Percentiles rank a stretch among this genome's conserved stretches.
These are phyloP conservation scores for Papilio helenus DNA, from an alignment of 1,140 invertebrate species.

Conservation along the genomic window DNA sequence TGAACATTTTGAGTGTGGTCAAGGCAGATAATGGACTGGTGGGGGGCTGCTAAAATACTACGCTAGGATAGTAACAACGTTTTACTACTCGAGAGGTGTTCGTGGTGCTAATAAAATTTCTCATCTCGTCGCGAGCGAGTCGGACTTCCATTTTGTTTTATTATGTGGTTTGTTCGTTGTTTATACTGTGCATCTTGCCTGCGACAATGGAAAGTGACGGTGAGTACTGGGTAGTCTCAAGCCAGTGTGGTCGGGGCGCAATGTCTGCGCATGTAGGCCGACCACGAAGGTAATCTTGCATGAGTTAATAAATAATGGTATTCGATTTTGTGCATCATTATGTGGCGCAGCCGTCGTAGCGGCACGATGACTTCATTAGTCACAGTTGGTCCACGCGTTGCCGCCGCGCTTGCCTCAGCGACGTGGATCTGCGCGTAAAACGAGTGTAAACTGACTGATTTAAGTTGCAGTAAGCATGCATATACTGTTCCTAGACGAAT, in stretches of 20 bases:
- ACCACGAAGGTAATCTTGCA: conserved; percentile 75
- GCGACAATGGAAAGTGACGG: conserved; percentile 80
- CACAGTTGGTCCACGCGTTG: conserved; percentile 52
- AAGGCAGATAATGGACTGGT: conserved; percentile 79
- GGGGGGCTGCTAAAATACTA: conserved; percentile 83
- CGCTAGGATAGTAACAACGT: conserved; percentile 82
- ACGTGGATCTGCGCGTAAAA: conserved; percentile 47
- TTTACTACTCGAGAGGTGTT: conserved; percentile 80
- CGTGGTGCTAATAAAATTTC: conserved; percentile 73
- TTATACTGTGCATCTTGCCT: conserved; percentile 74
- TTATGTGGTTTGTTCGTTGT: conserved; percentile 77
- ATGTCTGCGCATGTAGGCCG: conserved; percentile 78
- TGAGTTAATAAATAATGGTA: conserved; percentile 78
- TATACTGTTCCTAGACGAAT: conserved; percentile 57
- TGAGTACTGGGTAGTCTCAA: conserved; percentile 77
- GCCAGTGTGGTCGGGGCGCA: conserved; percentile 50
- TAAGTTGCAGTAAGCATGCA: conserved; percentile 71
- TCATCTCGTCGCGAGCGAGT: conserved; percentile 72
- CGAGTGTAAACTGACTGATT: conserved; percentile 68
- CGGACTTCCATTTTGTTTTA: conserved; percentile 83
- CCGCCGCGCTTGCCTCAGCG: conserved; percentile 32
- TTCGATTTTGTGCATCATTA: conserved; percentile 79
- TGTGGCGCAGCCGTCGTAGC: conserved; percentile 67
- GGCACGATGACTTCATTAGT: conserved; percentile 57
- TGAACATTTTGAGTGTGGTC: conserved; percentile 68